Base-by-base conservation (phyloP, 2,797 vertebrate genomes). In the Otus scops region DNA sequence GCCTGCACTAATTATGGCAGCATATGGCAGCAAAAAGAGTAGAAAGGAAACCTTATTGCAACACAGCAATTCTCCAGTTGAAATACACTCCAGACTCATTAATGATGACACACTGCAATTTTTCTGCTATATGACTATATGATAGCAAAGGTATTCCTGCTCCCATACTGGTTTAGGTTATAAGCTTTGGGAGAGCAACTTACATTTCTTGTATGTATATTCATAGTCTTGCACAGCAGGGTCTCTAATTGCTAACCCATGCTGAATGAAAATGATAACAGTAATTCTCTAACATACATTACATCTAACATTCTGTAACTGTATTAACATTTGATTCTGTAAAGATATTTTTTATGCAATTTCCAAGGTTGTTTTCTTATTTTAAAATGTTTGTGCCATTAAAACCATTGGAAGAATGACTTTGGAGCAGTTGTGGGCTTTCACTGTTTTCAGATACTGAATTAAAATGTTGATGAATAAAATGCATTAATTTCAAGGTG, bases 1-100 rank as follows among this genome's bases (percentile, higher is more conserved):
- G 73, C 83, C 88, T 92, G 59, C 88, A 79, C 88, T 96, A 94
- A 95, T 96, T 94, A 95, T 0, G 3, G 91, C 92, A 95, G 77
- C 83, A 84, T 86, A 90, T 93, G 88, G 91, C 60, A 87, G 6
- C 71, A 70, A 64, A 19, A 82, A 28, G 60, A 80, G 85, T 9
- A 75, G 88, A 50, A 48, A 83, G 41, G 64, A 89, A 94, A 79
- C 32, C 78, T 83, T 20, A 93, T 34, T 82, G 92, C 53, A 54
- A 50, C 8, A 4, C 85, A 94, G 92, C 77, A 10, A 60, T 63
- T 74, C 81, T 91, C 8, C 89, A 80, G 68, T 71, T 91, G 83
- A 90, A 69, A 36, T 61, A 26, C 34, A 6, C 57, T 63, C 45
- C 65, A 67, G 50, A 2, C 34, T 79, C 80, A 28, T 54, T 84